Evolutionary conservation across 2,888 invertebrate species (phyloP), one percentile per base, ranked within the genome.

Genomic region (Dryococelus australis): DNA sequence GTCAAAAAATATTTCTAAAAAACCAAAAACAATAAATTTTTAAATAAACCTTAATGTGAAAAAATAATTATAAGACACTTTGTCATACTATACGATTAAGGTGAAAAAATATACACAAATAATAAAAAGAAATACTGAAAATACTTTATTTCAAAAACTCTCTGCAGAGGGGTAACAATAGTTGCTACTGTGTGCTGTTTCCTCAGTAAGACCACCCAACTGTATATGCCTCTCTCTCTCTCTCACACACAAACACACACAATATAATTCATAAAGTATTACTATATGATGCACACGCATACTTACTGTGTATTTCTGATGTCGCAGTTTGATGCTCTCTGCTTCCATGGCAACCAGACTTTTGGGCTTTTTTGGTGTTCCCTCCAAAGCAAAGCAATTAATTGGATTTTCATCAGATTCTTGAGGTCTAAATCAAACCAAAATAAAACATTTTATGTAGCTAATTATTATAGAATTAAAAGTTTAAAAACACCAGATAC

Each of bases 341-440:
- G 95, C 93, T 92, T 97, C 96, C 91, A 96, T 94, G 89, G 95
- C 94, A 13, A 96, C 91, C 89, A 97, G 93, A 90, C 95, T 95
- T 89, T 95, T 93, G 0, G 98, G 98, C 91, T 96, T 96, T 89
- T 94, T 95, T 0, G 96, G 95, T 12, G 96, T 94, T 20, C 94
- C 94, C 0, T 93, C 95, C 0, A 96, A 90, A 0, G 97, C 95
- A 24, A 94, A 91, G 91, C 98, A 98, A 90, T 95, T 95, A 43
- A 98, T 97, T 35, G 94, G 93, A 90, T 97, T 95, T 91, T 97
- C 97, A 26, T 95, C 96, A 5, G 95, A 95, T 90, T 97, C 96
- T 91, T 95, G 95, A 0, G 97, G 95, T 90, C 92, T 92, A 87
- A 28, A 88, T 90, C 88, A 12, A 89, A 65, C n/a, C 43, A 16